These are phyloP conservation scores for Clivina fossor DNA, from an alignment of 2,888 invertebrate species.

Conservation along the genomic window DNA sequence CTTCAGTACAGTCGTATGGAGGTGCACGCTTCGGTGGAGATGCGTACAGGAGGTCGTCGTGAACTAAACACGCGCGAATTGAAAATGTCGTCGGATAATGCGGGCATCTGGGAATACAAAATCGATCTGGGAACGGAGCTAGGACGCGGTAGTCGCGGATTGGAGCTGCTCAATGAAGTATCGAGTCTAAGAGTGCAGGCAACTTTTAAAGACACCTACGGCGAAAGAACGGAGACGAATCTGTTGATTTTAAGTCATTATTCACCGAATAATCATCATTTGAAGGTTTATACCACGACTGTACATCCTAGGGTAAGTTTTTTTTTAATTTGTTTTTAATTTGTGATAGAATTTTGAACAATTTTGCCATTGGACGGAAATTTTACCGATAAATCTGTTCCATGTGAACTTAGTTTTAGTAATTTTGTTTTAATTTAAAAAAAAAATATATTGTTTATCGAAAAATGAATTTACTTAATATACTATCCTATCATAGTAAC, in stretches of 20 bases:
- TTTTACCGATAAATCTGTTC: too few species aligned
- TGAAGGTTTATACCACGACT: slow-evolving; percentile 85
- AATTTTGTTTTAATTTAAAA: too few species aligned
- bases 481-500: too few species aligned
- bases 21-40: slow-evolving; percentile 65
- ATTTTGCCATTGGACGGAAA: too few species aligned
- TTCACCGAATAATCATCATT: slow-evolving; percentile 79
- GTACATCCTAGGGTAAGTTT: slow-evolving; percentile 67
- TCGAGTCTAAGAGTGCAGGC: slow-evolving; percentile 69
- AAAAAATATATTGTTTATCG: too few species aligned
- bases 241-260: slow-evolving; percentile 74
- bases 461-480: too few species aligned
- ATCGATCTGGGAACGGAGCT: slow-evolving; percentile 72
- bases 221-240: slow-evolving; percentile 68
- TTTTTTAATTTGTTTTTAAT: too few species aligned
- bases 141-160: slow-evolving; percentile 54
- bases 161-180: slow-evolving; percentile 67
- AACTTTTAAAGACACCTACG: slow-evolving; percentile 67
- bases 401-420: too few species aligned
- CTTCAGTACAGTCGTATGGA: slow-evolving; percentile 67
- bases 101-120: slow-evolving; percentile 81
- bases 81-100: slow-evolving; percentile 64
- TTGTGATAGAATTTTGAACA: slow-evolving; percentile 8
- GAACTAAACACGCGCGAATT: slow-evolving; percentile 64
- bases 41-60: slow-evolving; percentile 64